A percentile compares a stretch with the other conserved stretches of the same genome.
Conservation (phyloP, 37 sponge, comb jelly and placozoan species). For the Mnemiopsis leidyi region DNA sequence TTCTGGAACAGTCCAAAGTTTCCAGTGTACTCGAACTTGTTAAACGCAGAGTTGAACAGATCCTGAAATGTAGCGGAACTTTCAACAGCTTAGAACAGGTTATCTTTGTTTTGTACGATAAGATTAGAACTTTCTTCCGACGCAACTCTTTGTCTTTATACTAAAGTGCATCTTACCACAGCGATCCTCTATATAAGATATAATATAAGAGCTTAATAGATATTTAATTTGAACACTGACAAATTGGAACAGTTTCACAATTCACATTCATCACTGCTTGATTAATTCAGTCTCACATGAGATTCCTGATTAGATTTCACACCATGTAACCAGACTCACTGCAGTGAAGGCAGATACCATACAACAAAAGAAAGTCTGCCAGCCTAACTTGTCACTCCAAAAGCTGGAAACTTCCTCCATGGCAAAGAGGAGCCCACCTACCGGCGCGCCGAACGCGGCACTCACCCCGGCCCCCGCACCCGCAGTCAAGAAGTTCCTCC, state of each 20-base stretch:
- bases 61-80: conserved; percentile 66
- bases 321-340: conserved; percentile 21
- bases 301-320: background rate
- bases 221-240: no score
- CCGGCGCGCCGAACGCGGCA: conserved; percentile 71
- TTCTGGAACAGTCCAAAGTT: conserved; percentile 68
- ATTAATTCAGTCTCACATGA: no score
- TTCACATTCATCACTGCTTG: no score
- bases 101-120: no score
- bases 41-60: conserved; percentile 69
- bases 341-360: conserved; percentile 70
- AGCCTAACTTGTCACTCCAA: conserved; percentile 69
- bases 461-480: conserved; percentile 70
- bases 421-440: conserved; percentile 69
- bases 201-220: no score
- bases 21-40: conserved; percentile 63
- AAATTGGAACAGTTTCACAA: no score
- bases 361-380: conserved; percentile 71
- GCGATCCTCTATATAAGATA: no score
- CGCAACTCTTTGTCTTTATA: no score
- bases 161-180: no score
- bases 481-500: conserved; percentile 68
- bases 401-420: conserved; percentile 71
- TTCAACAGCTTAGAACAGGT: no score
- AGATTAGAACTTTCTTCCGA: no score